Conservation (phyloP, 2,113 vertebrate genomes). For the Platichthys flesus region DNA sequence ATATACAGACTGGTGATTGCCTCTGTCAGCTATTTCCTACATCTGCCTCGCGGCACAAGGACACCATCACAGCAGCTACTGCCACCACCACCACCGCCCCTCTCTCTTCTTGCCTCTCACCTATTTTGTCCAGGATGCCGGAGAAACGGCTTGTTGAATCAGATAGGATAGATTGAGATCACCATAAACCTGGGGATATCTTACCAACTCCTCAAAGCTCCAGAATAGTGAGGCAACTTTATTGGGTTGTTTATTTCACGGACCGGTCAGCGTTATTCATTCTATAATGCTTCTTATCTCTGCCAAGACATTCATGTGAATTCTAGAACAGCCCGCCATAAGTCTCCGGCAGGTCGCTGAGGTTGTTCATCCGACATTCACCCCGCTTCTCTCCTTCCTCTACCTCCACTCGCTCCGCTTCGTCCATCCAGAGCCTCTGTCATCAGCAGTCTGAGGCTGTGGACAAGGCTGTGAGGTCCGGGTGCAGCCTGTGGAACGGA, state of each 20-base stretch:
- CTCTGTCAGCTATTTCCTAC: constrained; percentile 75
- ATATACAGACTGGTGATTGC: constrained; percentile 63
- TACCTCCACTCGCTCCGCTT: constrained; percentile 8
- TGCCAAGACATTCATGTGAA: constrained; percentile 17
- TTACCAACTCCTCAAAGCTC: constrained; percentile 18
- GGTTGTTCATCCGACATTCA: constrained; percentile 43
- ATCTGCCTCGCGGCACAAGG: constrained; percentile 71
- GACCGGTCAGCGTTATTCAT: not conserved
- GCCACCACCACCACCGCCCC: not conserved
- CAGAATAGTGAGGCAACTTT: constrained; percentile 28
- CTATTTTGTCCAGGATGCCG: constrained; percentile 24
- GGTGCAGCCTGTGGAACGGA: constrained; percentile 71
- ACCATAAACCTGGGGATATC: constrained; percentile 47
- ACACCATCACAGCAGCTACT: not conserved
- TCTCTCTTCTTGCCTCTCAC: constrained; percentile 48
- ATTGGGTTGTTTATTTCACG: constrained; percentile 40
- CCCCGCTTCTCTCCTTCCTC: constrained; percentile 22
- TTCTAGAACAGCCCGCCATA: not conserved
- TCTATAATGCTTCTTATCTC: constrained; percentile 27
- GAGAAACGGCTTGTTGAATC: constrained; percentile 22
- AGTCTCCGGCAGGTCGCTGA: constrained; percentile 26
- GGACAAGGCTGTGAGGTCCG: constrained; percentile 56
- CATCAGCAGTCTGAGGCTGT: constrained; percentile 71
- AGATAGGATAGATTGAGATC: constrained; percentile 54
- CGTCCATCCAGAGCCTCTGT: constrained; percentile 38